Base-by-base conservation (phyloP, 1,140 invertebrate genomes). In the Sycophaga agraensis region DNA sequence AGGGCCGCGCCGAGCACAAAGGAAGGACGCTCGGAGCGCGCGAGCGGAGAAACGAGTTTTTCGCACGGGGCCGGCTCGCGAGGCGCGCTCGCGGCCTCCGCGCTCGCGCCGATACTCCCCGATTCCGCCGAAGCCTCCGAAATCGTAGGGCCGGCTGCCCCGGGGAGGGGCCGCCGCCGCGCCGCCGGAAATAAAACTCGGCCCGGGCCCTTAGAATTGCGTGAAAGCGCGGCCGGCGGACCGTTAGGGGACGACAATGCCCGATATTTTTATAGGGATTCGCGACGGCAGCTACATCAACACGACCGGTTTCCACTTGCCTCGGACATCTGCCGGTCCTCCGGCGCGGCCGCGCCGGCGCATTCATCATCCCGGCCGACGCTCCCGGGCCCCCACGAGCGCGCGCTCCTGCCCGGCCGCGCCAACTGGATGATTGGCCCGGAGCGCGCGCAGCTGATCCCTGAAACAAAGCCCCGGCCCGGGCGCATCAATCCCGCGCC, bases 181-280 rank as follows among this genome's bases (percentile, higher is more conserved):
- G n/a, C n/a, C n/a, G n/a, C n/a, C n/a, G n/a, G n/a, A n/a, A n/a
- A n/a, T n/a, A n/a, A n/a, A n/a, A n/a, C n/a, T n/a, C n/a, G n/a
- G n/a, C n/a, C n/a, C n/a, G n/a, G n/a, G n/a, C n/a, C n/a, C n/a
- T n/a, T n/a, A n/a, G n/a, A n/a, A n/a, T n/a, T n/a, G n/a, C n/a
- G n/a, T n/a, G n/a, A n/a, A n/a, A n/a, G n/a, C 59, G 46, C 6
- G 21, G 21, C 61, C 60, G 57, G 45, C 65, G 68, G 69, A 77
- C 77, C 74, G 77, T 79, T 79, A 76, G 69, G 66, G 64, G 66
- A 68, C n/a, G n/a, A n/a, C n/a, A n/a, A n/a, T n/a, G n/a, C n/a
- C n/a, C n/a, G n/a, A 80, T 80, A 80, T 79, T 81, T 80, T 81
- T 76, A 79, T 81, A 80, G 75, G 76, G 73, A 81, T 81, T 79